Evolutionary conservation across 2,888 invertebrate species (phyloP).

Genomic region (Aplocera efformata): DNA sequence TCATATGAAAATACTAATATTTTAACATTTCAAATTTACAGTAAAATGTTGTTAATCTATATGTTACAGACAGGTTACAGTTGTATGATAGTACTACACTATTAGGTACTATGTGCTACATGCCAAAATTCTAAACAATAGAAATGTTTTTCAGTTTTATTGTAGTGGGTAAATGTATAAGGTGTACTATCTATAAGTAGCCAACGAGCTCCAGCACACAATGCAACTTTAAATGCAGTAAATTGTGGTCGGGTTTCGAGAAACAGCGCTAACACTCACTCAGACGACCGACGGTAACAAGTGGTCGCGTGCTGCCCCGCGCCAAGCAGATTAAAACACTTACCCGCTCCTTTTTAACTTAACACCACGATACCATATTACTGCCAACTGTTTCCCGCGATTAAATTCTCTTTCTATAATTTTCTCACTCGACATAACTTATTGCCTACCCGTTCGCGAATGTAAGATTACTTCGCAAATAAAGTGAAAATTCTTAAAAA

Average conservation of each 20-base stretch:
- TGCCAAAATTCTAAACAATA: neutral
- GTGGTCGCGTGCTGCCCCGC: slow-evolving; percentile 50
- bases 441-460: neutral
- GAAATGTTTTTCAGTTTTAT: neutral
- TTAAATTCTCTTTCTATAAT: slow-evolving; percentile 16
- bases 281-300: slow-evolving; percentile 40
- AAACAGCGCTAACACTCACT: slow-evolving; percentile 4
- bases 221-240: slow-evolving; percentile 12
- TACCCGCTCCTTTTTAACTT: slow-evolving; percentile 31
- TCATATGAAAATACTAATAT: too few relatives aligned
- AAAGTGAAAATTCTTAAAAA: neutral
- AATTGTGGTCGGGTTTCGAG: slow-evolving; percentile 8
- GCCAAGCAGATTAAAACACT: slow-evolving; percentile 32
- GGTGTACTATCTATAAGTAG: too few relatives aligned
- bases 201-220: slow-evolving; percentile 1
- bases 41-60: too few relatives aligned
- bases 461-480: too few relatives aligned
- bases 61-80: too few relatives aligned
- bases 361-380: slow-evolving; percentile 23
- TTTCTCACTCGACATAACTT: slow-evolving; percentile 9
- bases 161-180: neutral
- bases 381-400: slow-evolving; percentile 20
- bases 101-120: too few relatives aligned
- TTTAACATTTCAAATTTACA: too few relatives aligned
- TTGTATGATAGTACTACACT: too few relatives aligned